Evolutionary conservation across 1,140 invertebrate genomes (phyloP).

Genomic region (Drosophila littoralis): DNA sequence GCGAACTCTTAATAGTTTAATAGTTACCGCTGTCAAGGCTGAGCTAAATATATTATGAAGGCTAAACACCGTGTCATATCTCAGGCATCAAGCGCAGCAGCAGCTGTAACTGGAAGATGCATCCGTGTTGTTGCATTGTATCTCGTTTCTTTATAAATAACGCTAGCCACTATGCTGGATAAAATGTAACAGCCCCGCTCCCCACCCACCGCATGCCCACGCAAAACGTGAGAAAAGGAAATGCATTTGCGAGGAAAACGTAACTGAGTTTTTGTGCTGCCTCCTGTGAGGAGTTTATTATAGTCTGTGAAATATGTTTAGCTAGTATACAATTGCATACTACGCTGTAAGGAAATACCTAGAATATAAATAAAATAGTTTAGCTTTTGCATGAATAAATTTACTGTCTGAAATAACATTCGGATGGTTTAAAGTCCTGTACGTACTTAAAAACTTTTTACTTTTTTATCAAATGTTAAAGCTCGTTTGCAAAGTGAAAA

Average conservation of each 20-base stretch:
- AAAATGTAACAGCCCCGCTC: constrained; percentile 24
- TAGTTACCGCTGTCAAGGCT: constrained; percentile 24
- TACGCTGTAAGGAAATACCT: not conserved
- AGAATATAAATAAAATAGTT: not conserved
- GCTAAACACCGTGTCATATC: constrained; percentile 59
- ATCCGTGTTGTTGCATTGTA: constrained; percentile 43
- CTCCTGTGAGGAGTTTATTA: constrained; percentile 6
- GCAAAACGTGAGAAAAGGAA: not conserved
- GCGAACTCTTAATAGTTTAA: not conserved
- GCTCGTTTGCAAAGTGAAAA: no score
- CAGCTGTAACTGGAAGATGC: constrained; percentile 7
- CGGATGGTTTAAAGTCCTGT: not conserved
- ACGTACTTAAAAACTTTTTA: not conserved
- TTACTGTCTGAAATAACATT: no score
- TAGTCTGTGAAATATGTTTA: not conserved
- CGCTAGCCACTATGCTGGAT: constrained; percentile 50
- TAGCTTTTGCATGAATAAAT: not conserved
- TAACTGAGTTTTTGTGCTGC: constrained; percentile 1
- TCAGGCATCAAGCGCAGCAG: constrained; percentile 18
- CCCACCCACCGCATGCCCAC: not conserved
- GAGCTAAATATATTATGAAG: constrained; percentile 59
- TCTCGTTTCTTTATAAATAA: constrained; percentile 61
- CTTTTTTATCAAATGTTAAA: not conserved
- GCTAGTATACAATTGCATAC: not conserved
- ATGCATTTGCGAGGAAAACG: constrained; percentile 1